A percentile compares a stretch with the other conserved stretches of the same genome.
These are phyloP conservation scores for Disparrhopalites patrizii DNA, from an alignment of 2,888 invertebrate genomes.

Conservation along the genomic window DNA sequence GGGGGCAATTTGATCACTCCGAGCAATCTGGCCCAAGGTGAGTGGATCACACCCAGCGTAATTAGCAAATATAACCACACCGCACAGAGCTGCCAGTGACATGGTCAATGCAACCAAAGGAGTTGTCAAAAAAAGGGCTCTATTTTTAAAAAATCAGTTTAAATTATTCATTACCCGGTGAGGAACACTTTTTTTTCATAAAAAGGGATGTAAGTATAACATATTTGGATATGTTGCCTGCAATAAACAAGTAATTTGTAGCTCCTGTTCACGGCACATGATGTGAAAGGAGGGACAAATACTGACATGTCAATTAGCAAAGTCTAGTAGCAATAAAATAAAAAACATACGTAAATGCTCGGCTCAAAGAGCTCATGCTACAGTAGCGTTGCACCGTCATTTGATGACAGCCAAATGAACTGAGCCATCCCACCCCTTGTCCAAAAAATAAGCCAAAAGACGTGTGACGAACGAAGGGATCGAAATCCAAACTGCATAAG, in stretches of 20 bases:
- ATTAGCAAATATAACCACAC: conserved; percentile 50
- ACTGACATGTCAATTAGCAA: too few species aligned
- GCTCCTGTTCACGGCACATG: too few species aligned
- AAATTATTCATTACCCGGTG: not conserved
- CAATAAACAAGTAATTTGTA: too few species aligned
- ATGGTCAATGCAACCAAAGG: conserved; percentile 43
- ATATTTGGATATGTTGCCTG: too few species aligned
- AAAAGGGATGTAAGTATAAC: not conserved
- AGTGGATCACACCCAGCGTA: conserved; percentile 52
- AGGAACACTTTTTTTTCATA: not conserved
- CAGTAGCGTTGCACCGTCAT: conserved; percentile 49
- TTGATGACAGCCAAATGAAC: conserved; percentile 49
- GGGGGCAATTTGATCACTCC: conserved; percentile 50
- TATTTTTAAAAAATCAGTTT: conserved; percentile 6
- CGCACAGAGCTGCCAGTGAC: conserved; percentile 38
- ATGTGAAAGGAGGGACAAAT: too few species aligned
- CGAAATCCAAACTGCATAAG: conserved; percentile 30
- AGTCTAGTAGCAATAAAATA: too few species aligned
- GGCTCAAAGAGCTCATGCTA: conserved; percentile 44
- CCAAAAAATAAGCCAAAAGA: conserved; percentile 40
- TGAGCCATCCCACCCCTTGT: conserved; percentile 39
- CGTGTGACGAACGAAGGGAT: conserved; percentile 39
- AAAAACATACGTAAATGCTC: conserved; percentile 38
- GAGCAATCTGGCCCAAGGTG: conserved; percentile 45
- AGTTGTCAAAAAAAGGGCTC: conserved; percentile 37